Evolutionary conservation across 2,797 vertebrate genomes (phyloP), one percentile per base, ranked within the genome.

Genomic region (Trachurus trachurus): DNA sequence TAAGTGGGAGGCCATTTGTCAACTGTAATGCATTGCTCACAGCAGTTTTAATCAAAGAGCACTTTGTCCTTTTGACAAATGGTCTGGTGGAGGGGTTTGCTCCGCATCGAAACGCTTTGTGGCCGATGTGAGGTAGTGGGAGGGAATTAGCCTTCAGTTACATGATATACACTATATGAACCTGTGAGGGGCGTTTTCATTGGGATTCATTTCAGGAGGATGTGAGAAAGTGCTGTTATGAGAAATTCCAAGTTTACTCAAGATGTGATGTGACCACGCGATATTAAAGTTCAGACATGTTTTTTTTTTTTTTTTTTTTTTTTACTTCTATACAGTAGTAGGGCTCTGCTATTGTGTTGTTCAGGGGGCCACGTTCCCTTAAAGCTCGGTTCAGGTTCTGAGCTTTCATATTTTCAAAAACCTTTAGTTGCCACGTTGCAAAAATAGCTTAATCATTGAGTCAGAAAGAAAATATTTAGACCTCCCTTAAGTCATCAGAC

Each of bases 61-160:
- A 83, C 90, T 92, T 92, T 92, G 90, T 91, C 85, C 90, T 86
- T 88, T 86, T 94, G 92, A 94, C 49, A 29, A 84, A 94, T 94
- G 83, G 77, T 72, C 66, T 34, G 47, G 61, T 74, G 50, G 63
- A 58, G 76, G 61, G 45, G 56, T 61, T 26, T 26, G 75, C 79
- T 74, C 74, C 76, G 73, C 69, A 45, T 71, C 63, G 42, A 76
- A 81, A 74, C 60, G 61, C 80, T 71, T 42, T 63, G 70, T 74
- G 52, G 39, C 29, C 62, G 17, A 15, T 66, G 78, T 77, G 63
- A 6, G 68, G 79, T 62, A 59, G 21, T 67, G 61, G 67, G 56
- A 75, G 57, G 75, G 53, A 68, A 37, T 77, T 56, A 60, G 44
- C 34, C 67, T 62, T 75, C 44, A 19, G 72, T 78, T 72, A 71